Evolutionary conservation across 2,797 vertebrate genomes (phyloP), one percentile per base, ranked within the genome.

Genomic region (Brachyalestes nurse): DNA sequence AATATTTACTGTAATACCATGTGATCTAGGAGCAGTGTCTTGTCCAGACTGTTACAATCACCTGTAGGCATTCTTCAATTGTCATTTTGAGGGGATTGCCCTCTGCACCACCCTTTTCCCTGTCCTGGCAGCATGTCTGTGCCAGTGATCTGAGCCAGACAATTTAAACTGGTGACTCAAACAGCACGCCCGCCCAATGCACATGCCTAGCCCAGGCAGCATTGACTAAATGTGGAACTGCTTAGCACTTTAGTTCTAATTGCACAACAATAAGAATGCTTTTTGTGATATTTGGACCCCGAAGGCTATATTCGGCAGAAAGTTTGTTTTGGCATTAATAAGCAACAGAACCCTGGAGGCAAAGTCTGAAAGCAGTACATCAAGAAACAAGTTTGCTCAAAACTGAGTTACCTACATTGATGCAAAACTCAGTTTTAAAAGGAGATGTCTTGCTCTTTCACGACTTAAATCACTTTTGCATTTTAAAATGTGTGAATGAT

Each of bases 181-280:
- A 42, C 73, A 25, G 42, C 57, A 71, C 14, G 57, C 34, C n/a
- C 13, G 71, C 60, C 34, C 13, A 28, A 25, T 14, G 49, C 77
- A 75, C 51, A 58, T 38, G 38, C 62, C 83, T 64, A 70, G 49
- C 82, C 23, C n/a, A 38, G 55, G 23, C 82, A 83, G 58, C 70
- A 75, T 51, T 57, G 64, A 74, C 58, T 83, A 83, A 89, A 80
- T 83, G 81, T 70, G 64, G 72, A 81, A 55, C 64, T 72, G 53
- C 72, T 82, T 84, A 85, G 72, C 64, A 17, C 72, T 83, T 77
- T 67, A 21, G 62, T 60, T 42, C 53, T 86, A 75, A 86, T 82
- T 86, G 55, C 79, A 55, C 69, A 17, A 80, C 45, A 83, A 72
- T 58, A 64, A 83, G 78, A 67, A 49, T 5, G 9, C 47, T 62